A percentile compares a stretch with the other conserved stretches of the same genome.
Conservation (phyloP, 2,797 vertebrate genomes). For the Aselliscus stoliczkanus region DNA sequence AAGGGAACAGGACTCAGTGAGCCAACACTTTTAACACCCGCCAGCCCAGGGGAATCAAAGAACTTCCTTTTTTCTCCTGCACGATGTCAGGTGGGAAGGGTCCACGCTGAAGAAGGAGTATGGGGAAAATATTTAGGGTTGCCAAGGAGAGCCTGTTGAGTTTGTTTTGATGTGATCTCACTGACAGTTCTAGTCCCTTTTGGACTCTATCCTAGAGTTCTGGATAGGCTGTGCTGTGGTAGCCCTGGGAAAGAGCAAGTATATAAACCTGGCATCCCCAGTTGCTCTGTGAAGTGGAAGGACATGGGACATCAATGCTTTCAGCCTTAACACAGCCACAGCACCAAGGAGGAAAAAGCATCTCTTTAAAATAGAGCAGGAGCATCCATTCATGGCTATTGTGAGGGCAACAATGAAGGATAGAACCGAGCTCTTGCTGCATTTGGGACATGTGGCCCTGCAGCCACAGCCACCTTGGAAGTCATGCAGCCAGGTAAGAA, state of each 20-base stretch:
- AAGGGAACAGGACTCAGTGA: not conserved
- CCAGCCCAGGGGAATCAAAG: not conserved
- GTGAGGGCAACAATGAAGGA: not conserved
- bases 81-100: not conserved
- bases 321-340: not conserved
- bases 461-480: not conserved
- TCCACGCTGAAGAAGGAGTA: not conserved
- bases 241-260: not conserved
- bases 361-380: not conserved
- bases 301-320: not conserved
- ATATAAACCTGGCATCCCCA: not conserved
- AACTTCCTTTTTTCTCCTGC: not conserved
- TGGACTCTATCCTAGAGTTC: not conserved
- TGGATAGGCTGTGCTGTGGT: not conserved
- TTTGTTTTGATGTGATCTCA: not conserved
- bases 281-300: not conserved
- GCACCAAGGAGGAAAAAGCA: not conserved
- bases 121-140: not conserved
- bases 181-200: not conserved
- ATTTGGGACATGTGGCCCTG: not conserved
- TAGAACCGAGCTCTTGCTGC: not conserved
- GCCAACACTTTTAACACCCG: not conserved
- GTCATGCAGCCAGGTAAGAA: not conserved
- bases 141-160: not conserved
- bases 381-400: accelerated